Evolutionary conservation across 2,888 invertebrate genomes (phyloP).

Genomic region (Allophyes oxyacanthae): DNA sequence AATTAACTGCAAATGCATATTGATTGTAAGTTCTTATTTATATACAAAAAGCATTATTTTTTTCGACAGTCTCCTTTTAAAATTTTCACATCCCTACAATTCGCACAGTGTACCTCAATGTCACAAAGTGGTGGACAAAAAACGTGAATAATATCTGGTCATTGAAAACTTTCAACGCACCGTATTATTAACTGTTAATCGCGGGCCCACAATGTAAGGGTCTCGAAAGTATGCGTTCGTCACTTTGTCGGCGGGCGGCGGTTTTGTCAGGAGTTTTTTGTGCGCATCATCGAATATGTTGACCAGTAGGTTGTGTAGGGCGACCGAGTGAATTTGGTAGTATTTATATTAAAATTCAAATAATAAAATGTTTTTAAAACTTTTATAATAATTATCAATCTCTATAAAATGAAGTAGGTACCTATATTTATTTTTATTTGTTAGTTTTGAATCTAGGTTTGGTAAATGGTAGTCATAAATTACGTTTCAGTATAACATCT

Average conservation of each 20-base stretch:
- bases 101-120: conserved; percentile 49
- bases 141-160: conserved; percentile 58
- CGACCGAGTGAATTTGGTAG: conserved; percentile 45
- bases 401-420: no score
- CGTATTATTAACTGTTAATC: conserved; percentile 78
- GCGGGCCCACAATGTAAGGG: conserved; percentile 67
- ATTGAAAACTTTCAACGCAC: conserved; percentile 54
- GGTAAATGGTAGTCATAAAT: no score
- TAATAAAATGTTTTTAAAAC: no score
- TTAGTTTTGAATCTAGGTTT: no score
- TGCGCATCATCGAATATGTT: conserved; percentile 71
- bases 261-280: conserved; percentile 73
- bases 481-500: no score
- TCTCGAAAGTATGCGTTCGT: conserved; percentile 67
- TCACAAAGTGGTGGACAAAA: conserved; percentile 58
- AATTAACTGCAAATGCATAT: no score
- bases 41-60: conserved; percentile 24
- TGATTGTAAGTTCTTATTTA: conserved; percentile 7
- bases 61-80: conserved; percentile 21
- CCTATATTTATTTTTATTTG: no score
- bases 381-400: no score
- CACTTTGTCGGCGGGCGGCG: conserved; percentile 75
- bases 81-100: conserved; percentile 43
- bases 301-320: conserved; percentile 64
- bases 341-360: no score